A percentile compares a stretch with the other conserved stretches of the same genome.
phyloP scores from a whole-genome alignment of 2,797 vertebrate genomes.

The Gallirallus australis region DNA sequence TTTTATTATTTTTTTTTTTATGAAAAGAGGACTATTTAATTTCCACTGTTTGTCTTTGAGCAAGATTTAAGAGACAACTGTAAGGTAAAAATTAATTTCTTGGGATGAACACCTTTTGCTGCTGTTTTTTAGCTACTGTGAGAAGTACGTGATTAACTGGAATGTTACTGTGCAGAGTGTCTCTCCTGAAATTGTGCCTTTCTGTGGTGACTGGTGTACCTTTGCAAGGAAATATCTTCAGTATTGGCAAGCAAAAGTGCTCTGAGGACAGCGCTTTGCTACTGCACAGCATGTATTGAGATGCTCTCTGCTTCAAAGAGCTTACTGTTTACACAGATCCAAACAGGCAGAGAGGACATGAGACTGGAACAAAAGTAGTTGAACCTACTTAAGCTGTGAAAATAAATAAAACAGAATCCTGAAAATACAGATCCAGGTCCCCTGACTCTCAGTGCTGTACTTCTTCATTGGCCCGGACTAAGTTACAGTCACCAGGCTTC shows the following conservation, averaged over 20 bases:
- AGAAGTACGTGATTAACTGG: neutral
- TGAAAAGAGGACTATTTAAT: neutral
- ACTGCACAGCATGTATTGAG: neutral
- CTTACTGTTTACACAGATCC: neutral
- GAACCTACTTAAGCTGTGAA: neutral
- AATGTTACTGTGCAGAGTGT: neutral
- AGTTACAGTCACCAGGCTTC: neutral
- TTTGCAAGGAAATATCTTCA: neutral
- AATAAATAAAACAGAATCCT: neutral
- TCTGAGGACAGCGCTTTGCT: neutral
- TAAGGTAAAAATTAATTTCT: neutral
- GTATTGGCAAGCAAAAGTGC: neutral
- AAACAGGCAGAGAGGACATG: neutral
- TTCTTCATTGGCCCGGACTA: neutral
- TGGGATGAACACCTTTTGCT: neutral
- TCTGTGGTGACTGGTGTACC: neutral
- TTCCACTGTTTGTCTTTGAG: neutral
- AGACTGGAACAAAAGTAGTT: neutral
- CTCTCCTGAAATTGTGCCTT: neutral
- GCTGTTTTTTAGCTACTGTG: neutral
- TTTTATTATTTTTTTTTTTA: neutral
- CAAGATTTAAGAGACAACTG: neutral
- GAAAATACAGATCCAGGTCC: neutral
- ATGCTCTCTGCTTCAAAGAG: neutral
- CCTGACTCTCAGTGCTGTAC: neutral